These are phyloP conservation scores for Polydrusus pterygomalis DNA, from an alignment of 2,888 invertebrate genomes.

Conservation along the genomic window DNA sequence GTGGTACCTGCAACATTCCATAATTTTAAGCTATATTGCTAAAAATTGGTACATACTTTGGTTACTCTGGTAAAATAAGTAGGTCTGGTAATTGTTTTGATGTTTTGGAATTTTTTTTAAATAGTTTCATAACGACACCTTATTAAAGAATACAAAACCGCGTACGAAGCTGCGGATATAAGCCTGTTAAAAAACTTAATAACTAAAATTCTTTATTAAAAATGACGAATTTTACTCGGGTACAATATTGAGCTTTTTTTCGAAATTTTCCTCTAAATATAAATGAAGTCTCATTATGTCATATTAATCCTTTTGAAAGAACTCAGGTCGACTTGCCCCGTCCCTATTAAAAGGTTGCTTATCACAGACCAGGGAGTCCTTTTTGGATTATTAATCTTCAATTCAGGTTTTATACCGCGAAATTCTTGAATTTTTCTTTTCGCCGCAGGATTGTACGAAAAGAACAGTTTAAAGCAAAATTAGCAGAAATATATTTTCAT, in stretches of 20 bases:
- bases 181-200: too few relatives aligned
- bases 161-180: too few relatives aligned
- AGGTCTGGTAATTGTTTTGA: too few relatives aligned
- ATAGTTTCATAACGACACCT: too few relatives aligned
- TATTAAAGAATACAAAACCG: too few relatives aligned
- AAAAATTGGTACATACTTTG: too few relatives aligned
- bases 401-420: slow-evolving; percentile 42
- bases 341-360: slow-evolving; percentile 45
- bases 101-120: too few relatives aligned
- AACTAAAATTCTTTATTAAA: not conserved
- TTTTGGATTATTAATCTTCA: slow-evolving; percentile 48
- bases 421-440: slow-evolving; percentile 33
- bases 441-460: slow-evolving; percentile 29
- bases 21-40: too few relatives aligned
- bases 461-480: slow-evolving; percentile 30
- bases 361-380: slow-evolving; percentile 46
- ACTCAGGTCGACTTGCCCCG: slow-evolving; percentile 38
- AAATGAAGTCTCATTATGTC: slow-evolving; percentile 37
- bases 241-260: slow-evolving; percentile 4
- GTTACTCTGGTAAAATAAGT: too few relatives aligned
- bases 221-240: not conserved
- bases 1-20: too few relatives aligned
- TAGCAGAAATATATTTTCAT: not conserved
- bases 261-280: slow-evolving; percentile 24
- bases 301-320: slow-evolving; percentile 43